A percentile compares a stretch with the other conserved stretches of the same genome.
Conservation (phyloP, 2,797 vertebrate genomes). For the Scarus forsteni region DNA sequence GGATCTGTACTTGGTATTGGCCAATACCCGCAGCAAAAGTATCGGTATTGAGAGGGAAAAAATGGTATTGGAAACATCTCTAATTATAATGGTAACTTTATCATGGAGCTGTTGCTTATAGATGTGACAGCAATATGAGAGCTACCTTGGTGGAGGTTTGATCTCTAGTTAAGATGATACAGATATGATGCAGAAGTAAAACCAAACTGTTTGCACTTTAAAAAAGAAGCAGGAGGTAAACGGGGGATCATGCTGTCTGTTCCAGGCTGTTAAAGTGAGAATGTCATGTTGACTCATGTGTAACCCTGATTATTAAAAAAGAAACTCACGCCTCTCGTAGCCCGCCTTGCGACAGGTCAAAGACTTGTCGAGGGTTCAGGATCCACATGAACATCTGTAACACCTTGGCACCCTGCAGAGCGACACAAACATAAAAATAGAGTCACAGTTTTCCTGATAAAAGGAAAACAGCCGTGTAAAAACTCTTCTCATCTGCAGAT, state of each 20-base stretch:
- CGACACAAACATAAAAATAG: neutral
- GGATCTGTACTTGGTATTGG: no score
- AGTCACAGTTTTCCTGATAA: neutral
- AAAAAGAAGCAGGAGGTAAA: no score
- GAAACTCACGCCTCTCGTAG: constrained; percentile 94
- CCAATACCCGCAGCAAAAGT: no score
- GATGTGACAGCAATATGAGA: no score
- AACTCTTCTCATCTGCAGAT: neutral
- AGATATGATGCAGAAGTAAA: no score
- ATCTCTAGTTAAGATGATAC: no score
- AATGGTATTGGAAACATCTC: no score
- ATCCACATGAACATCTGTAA: constrained; percentile 99
- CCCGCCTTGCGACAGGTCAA: constrained; percentile 97
- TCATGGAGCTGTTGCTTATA: no score
- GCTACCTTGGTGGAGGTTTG: no score
- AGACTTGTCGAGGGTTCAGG: constrained; percentile 97
- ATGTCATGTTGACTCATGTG: neutral
- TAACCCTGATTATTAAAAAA: neutral
- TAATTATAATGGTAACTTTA: no score
- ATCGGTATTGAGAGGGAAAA: no score
- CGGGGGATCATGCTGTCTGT: neutral
- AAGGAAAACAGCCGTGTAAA: neutral
- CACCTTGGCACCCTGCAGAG: constrained; percentile 93
- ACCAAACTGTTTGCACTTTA: no score
- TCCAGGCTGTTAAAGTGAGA: neutral